Conservation (phyloP, 2,888 invertebrate genomes). For the Patella ulyssiponensis region DNA sequence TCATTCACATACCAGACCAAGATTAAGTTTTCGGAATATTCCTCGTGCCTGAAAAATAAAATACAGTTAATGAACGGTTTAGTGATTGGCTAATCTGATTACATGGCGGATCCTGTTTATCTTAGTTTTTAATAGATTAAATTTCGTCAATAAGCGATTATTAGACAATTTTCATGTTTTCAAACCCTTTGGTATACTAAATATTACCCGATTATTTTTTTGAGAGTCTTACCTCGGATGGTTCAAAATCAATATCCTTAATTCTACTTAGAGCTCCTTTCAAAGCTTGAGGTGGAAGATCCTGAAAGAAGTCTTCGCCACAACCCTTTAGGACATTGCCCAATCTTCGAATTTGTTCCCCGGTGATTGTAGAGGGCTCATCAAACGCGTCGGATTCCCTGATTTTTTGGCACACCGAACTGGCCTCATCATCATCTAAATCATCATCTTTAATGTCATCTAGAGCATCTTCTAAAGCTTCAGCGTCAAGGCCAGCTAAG, state of each 20-base stretch:
- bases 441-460: not conserved
- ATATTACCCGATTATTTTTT: no score
- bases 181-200: no score
- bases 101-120: no score
- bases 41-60: slow-evolving; percentile 1
- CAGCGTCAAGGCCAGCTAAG: not conserved
- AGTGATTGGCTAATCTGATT: no score
- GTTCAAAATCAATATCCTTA: slow-evolving; percentile 18
- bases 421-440: slow-evolving; percentile 20
- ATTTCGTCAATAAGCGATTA: no score
- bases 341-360: not conserved
- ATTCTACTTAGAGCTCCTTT: slow-evolving; percentile 8
- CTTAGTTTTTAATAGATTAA: no score
- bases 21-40: not conserved
- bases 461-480: slow-evolving; percentile 2
- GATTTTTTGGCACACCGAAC: slow-evolving; percentile 16
- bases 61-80: not conserved
- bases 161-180: no score
- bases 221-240: slow-evolving; percentile 13
- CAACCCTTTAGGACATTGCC: slow-evolving; percentile 17
- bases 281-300: slow-evolving; percentile 1
- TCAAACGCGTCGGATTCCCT: slow-evolving; percentile 15
- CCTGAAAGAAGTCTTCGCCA: slow-evolving; percentile 20
- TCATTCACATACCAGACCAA: not conserved
- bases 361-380: not conserved